Conservation (phyloP, 1,140 invertebrate species). For the Diorhabda sublineata region DNA sequence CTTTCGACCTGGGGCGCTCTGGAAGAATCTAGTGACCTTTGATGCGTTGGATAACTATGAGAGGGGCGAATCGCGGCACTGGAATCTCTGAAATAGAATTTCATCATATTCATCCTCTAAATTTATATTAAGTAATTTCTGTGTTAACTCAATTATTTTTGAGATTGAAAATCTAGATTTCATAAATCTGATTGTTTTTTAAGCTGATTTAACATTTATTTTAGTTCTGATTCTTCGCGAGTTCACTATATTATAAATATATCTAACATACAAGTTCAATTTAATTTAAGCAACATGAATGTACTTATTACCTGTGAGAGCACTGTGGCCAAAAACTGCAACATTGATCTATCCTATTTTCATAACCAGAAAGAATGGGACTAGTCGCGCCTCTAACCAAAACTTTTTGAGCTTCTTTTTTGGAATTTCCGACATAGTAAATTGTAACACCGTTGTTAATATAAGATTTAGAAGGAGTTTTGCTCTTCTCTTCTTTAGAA, state of each 20-base stretch:
- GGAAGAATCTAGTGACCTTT: slow-evolving; percentile 40
- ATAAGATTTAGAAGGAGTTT: slow-evolving; percentile 37
- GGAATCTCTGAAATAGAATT: slow-evolving; percentile 11
- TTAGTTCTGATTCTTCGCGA: no score
- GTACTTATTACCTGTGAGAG: slow-evolving; percentile 43
- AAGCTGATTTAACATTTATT: no score
- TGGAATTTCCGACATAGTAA: slow-evolving; percentile 47
- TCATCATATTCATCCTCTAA: no score
- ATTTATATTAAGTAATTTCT: no score
- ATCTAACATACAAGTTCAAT: no score
- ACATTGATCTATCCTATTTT: slow-evolving; percentile 42
- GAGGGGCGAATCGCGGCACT: slow-evolving; percentile 51
- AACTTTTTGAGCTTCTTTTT: slow-evolving; percentile 42
- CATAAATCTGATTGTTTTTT: no score
- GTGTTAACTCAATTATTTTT: no score
- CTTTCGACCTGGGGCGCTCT: slow-evolving; percentile 21
- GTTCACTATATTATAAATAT: no score
- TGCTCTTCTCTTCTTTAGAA: slow-evolving; percentile 43
- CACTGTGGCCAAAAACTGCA: slow-evolving; percentile 59
- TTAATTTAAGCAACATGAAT: no score
- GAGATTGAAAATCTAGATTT: no score
- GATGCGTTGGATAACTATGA: slow-evolving; percentile 55
- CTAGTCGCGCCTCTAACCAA: slow-evolving; percentile 52
- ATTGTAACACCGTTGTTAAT: slow-evolving; percentile 47
- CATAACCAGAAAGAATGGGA: slow-evolving; percentile 40